A percentile compares a stretch with the other conserved stretches of the same genome.
Evolutionary conservation across 1,140 invertebrate genomes (phyloP).

Genomic region (Neuroterus valhalla): DNA sequence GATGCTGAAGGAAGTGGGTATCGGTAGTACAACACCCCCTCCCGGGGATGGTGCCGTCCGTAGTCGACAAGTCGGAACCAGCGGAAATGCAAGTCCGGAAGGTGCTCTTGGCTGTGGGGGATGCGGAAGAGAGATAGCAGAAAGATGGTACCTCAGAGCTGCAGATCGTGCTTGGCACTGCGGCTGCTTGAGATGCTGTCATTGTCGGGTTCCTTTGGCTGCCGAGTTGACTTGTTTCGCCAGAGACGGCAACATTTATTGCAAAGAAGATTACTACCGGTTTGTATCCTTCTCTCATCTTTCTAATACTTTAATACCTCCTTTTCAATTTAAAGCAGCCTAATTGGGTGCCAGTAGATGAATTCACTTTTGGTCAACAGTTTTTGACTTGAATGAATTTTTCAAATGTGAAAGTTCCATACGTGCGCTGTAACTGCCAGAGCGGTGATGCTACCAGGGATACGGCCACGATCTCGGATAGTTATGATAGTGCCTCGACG

Average conservation of each 20-base stretch:
- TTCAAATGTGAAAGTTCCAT: too few relatives aligned
- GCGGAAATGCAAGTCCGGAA: conserved; percentile 55
- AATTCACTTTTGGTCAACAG: too few relatives aligned
- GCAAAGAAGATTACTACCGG: conserved; percentile 97
- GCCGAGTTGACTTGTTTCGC: conserved; percentile 92
- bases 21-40: conserved; percentile 68
- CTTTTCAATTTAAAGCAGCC: conserved; percentile 7
- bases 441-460: too few relatives aligned
- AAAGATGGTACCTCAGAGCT: conserved; percentile 87
- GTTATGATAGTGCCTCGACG: too few relatives aligned
- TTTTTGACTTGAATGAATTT: too few relatives aligned
- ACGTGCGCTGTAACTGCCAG: too few relatives aligned
- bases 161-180: conserved; percentile 94
- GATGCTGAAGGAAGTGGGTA: conserved; percentile 74
- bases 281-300: conserved; percentile 71
- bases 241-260: conserved; percentile 93
- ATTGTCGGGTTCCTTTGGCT: conserved; percentile 89
- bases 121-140: conserved; percentile 70
- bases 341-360: too few relatives aligned
- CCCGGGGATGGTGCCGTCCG: conserved; percentile 55
- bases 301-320: conserved; percentile 3
- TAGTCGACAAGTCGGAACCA: conserved; percentile 48
- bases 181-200: conserved; percentile 89
- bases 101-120: conserved; percentile 66
- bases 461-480: too few relatives aligned